Evolutionary conservation across 2,888 invertebrate genomes (phyloP), one percentile per base, ranked within the genome.

Genomic region (Hydraecia micacea): DNA sequence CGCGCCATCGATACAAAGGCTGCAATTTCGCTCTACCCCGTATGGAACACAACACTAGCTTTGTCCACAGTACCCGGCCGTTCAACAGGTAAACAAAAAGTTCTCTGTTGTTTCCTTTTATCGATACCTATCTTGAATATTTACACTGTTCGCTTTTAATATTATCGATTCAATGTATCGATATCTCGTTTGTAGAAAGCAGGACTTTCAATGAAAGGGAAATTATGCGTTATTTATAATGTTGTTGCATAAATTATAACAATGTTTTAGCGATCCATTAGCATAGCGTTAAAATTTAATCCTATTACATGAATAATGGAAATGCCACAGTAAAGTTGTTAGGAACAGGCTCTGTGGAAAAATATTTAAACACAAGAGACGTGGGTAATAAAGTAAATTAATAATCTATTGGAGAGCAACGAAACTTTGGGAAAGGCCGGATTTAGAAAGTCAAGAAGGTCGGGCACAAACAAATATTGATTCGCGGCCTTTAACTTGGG

Each of bases 401-500:
- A 84, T 88, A 90, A 92, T 87, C 86, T 86, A 86, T 87, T 85
- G 83, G 77, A 83, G 88, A 83, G 79, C 84, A 87, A 87, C 87
- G 81, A 89, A 92, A 93, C 89, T 91, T 89, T 86, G 79, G 69
- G 81, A 88, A 91, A 91, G 93, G 91, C 92, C 90, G 92, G 93
- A 93, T 94, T 93, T 92, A 91, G 90, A 92, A 93, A 90, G 91
- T 90, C 90, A 90, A 90, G 88, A 91, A n/a, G n/a, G n/a, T n/a
- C n/a, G 93, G 91, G 90, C 88, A 88, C 87, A 89, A 85, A 86
- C 93, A 94, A 95, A 95, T 94, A 95, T 95, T 95, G 94, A 93
- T 93, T 92, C 91, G 85, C 87, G 90, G 85, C 90, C 92, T 89
- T 90, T 89, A 93, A 92, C 91, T 93, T 91, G 69, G 76, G 88